A percentile compares a stretch with the other conserved stretches of the same genome.
Conservation (phyloP, 2,113 vertebrate species). For the Callionymus lyra region DNA sequence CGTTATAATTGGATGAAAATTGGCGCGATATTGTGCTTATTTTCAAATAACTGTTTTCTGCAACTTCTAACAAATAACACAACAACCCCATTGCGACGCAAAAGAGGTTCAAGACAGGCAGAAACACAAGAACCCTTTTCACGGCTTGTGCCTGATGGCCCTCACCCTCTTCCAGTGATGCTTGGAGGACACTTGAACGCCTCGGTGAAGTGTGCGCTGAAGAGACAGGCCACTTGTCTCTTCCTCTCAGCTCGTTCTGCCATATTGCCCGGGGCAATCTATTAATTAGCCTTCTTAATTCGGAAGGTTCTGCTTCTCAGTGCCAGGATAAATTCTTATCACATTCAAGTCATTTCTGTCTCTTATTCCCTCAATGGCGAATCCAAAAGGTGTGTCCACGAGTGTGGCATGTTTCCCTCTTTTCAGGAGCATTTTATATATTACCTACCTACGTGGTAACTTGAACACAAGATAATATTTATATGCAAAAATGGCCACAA, state of each 20-base stretch:
- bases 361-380: background rate
- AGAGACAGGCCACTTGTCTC: constrained; percentile 31
- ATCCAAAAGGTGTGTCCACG: background rate
- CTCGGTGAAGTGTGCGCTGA: constrained; percentile 15
- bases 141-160: constrained; percentile 34
- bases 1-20: too few species aligned
- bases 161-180: constrained; percentile 26
- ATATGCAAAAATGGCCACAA: too few species aligned
- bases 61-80: too few species aligned
- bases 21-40: too few species aligned
- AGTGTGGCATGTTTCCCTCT: too few species aligned
- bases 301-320: constrained; percentile 33
- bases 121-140: constrained; percentile 21
- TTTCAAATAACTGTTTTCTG: too few species aligned
- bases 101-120: too few species aligned
- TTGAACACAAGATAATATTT: too few species aligned
- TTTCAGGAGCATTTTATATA: too few species aligned
- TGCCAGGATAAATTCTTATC: constrained; percentile 39
- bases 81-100: too few species aligned
- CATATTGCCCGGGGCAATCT: constrained; percentile 36
- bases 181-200: constrained; percentile 53
- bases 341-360: constrained; percentile 22
- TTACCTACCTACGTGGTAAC: too few species aligned
- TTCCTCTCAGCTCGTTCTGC: constrained; percentile 28
- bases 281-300: constrained; percentile 56